A percentile compares a stretch with the other conserved stretches of the same genome.
Evolutionary conservation across 2,113 vertebrate genomes (phyloP).

Genomic region (Melozone crissalis): DNA sequence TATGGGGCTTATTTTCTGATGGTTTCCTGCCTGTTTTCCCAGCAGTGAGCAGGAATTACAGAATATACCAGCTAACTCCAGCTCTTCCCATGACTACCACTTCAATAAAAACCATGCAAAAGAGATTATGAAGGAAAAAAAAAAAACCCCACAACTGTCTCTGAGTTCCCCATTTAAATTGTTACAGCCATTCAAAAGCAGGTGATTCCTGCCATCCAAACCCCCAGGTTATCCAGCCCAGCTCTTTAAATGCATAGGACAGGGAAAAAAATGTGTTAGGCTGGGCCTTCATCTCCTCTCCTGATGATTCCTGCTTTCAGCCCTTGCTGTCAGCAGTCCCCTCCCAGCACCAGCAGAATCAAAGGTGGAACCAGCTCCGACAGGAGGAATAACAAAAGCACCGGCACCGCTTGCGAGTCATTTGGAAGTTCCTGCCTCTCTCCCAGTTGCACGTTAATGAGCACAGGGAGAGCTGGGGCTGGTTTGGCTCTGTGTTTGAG

Average conservation of each 20-base stretch:
- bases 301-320: constrained; percentile 19
- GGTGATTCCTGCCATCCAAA: background rate
- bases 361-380: constrained; percentile 16
- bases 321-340: constrained; percentile 19
- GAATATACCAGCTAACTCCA: background rate
- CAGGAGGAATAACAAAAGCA: constrained; percentile 17
- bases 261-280: background rate
- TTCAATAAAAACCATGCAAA: background rate
- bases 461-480: background rate
- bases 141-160: background rate
- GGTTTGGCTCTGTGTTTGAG: constrained; percentile 22
- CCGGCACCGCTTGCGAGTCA: background rate
- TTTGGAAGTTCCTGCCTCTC: constrained; percentile 60
- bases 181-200: background rate
- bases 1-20: background rate
- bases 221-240: background rate
- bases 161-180: background rate
- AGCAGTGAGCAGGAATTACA: background rate
- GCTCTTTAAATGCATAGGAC: background rate
- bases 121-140: background rate
- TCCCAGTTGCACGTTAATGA: constrained; percentile 53
- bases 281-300: constrained; percentile 31
- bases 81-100: background rate
- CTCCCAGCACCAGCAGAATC: constrained; percentile 37
- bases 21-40: background rate